These are phyloP conservation scores for Odontamblyopus lacepedii DNA, from an alignment of 2,797 vertebrate species.

Conservation along the genomic window DNA sequence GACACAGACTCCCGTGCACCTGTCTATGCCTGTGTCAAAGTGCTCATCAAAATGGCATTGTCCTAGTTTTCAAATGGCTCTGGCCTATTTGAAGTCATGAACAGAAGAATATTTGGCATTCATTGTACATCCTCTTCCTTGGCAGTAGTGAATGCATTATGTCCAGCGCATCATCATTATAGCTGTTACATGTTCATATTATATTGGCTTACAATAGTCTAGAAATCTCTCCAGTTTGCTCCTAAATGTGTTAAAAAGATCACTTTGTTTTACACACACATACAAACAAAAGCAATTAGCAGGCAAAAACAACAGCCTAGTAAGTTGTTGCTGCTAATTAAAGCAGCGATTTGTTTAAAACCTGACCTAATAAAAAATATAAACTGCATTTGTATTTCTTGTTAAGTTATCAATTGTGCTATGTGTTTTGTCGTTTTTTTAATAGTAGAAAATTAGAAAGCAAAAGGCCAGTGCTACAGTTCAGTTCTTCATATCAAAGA, in stretches of 20 bases:
- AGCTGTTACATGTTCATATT: slow-evolving; percentile 12
- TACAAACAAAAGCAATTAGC: slow-evolving; percentile 66
- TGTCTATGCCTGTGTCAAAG: slow-evolving; percentile 24
- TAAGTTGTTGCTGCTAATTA: slow-evolving; percentile 62
- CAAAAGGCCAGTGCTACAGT: slow-evolving; percentile 43
- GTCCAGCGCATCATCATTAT: not conserved
- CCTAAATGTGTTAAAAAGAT: slow-evolving; percentile 33
- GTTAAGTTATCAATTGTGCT: slow-evolving; percentile 47
- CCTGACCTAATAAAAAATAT: slow-evolving; percentile 62
- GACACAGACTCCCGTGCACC: slow-evolving; percentile 21
- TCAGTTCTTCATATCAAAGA: slow-evolving; percentile 60
- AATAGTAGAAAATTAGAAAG: slow-evolving; percentile 42
- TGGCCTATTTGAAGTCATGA: slow-evolving; percentile 33
- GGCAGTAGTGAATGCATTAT: slow-evolving; percentile 5
- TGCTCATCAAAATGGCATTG: slow-evolving; percentile 38
- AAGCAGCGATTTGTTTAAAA: slow-evolving; percentile 59
- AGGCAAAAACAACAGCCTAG: slow-evolving; percentile 55
- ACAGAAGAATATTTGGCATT: slow-evolving; percentile 22
- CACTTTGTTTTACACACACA: slow-evolving; percentile 43
- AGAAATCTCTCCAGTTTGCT: slow-evolving; percentile 27
- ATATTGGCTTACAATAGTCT: slow-evolving; percentile 30
- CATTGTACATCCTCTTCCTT: slow-evolving; percentile 16
- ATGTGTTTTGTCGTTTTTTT: slow-evolving; percentile 36
- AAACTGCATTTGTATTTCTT: slow-evolving; percentile 47
- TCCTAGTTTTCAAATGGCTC: slow-evolving; percentile 41